Conservation (phyloP, 2,113 vertebrate genomes). For the Australoheros scitulus region DNA sequence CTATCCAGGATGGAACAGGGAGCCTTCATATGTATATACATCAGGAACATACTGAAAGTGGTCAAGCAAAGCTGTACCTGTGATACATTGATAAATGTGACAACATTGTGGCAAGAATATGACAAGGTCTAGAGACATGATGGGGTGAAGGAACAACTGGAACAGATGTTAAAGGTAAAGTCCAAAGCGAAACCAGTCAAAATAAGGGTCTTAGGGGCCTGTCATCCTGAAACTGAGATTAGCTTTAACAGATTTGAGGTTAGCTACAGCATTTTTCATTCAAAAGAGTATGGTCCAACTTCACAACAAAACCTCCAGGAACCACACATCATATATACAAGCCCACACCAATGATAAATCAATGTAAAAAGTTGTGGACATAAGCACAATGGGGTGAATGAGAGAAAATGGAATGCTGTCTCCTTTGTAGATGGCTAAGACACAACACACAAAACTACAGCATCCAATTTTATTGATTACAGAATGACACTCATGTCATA, state of each 20-base stretch:
- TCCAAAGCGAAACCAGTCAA: not conserved
- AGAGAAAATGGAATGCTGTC: slow-evolving; percentile 17
- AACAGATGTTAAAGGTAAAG: not conserved
- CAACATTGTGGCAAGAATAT: not conserved
- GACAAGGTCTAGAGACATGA: not conserved
- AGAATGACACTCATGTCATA: slow-evolving; percentile 28
- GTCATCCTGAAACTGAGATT: not conserved
- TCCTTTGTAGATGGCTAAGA: slow-evolving; percentile 7
- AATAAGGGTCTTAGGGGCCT: not conserved
- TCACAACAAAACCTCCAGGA: too few relatives aligned
- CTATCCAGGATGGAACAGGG: not conserved
- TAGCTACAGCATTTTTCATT: too few relatives aligned
- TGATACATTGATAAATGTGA: not conserved
- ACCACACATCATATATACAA: slow-evolving; percentile 14
- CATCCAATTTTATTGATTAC: slow-evolving; percentile 40
- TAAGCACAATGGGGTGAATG: slow-evolving; percentile 6
- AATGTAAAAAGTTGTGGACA: slow-evolving; percentile 9
- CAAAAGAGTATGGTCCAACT: too few relatives aligned
- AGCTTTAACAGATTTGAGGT: too few relatives aligned
- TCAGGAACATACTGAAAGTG: rapidly evolving
- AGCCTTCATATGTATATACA: not conserved
- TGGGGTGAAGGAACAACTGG: not conserved
- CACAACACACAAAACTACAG: not conserved
- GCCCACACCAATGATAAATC: slow-evolving; percentile 27
- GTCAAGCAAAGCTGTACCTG: not conserved